Percentiles rank a stretch among this genome's conserved stretches.
Evolutionary conservation across 1,140 invertebrate species (phyloP).

Genomic region (Drosophila paulistorum): DNA sequence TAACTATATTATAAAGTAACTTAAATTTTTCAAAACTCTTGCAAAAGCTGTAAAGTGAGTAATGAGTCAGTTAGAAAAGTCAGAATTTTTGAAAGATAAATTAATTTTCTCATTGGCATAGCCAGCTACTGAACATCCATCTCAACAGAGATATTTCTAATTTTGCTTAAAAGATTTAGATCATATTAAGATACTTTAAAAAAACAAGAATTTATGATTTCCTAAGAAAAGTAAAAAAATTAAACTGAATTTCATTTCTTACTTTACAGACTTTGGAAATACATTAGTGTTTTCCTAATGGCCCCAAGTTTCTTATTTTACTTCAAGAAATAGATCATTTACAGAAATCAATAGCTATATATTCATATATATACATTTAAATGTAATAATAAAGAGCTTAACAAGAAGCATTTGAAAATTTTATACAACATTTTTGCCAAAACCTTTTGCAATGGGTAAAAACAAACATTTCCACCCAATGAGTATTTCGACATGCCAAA

Average conservation of each 20-base stretch:
- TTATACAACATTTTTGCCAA: slow-evolving; percentile 26
- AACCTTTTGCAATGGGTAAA: not conserved
- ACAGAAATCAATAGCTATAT: slow-evolving; percentile 4
- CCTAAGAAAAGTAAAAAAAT: no score
- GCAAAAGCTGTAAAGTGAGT: not conserved
- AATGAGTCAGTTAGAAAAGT: not conserved
- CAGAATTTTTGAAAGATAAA: no score
- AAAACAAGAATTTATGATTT: no score
- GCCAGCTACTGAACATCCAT: no score
- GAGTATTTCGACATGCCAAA: not conserved
- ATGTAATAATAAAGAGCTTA: slow-evolving; percentile 36
- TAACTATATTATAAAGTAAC: not conserved
- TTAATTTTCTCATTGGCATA: no score
- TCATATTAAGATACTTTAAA: no score
- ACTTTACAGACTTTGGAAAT: not conserved
- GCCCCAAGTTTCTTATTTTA: not conserved
- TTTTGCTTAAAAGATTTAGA: no score
- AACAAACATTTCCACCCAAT: slow-evolving; percentile 27
- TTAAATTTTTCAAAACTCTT: not conserved
- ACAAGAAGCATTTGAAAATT: slow-evolving; percentile 40
- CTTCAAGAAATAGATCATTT: not conserved
- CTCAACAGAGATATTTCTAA: no score
- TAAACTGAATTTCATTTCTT: not conserved
- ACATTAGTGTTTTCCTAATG: not conserved
- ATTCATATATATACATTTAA: not conserved